Base-by-base conservation (phyloP, 2,888 invertebrate species). In the Eupithecia subumbrata region DNA sequence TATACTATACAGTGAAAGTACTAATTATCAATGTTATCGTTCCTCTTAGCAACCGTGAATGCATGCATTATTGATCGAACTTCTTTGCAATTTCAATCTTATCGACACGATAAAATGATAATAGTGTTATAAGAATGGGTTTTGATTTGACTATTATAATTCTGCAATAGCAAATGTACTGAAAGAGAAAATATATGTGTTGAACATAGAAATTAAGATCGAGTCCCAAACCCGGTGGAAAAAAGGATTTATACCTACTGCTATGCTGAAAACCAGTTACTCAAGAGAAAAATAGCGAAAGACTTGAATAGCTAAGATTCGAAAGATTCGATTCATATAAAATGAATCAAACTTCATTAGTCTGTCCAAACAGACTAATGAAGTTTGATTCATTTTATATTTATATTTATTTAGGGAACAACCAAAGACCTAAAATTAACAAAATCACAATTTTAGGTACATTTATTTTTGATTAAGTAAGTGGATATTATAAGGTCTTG, bases 21-120 rank as follows among this genome's bases (percentile, higher is more conserved):
- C 7, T 7, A 60, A 60, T 60, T 25, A 60, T 25, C 60, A 60
- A 14, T 60, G 5, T 25, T 60, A 25, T 60, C 25, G 25, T 60
- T 66, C 66, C 40, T 40, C 43, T 66, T 56, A 43, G 60, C 63
- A 63, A 75, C 68, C 14, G 30, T 48, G 68, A 63, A 60, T 72
- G 71, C 71, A 72, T 66, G 71, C 71, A 72, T 66, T 67, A 73
- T 69, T 25, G 60, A 76, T 77, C 43, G 71, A 69, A 14, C 67
- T 72, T 25, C 60, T 74, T 78, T 69, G 71, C 72, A 74, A 69
- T 73, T 72, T 72, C 73, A 25, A 76, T 73, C 52, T 76, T 75
- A 75, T 76, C 71, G 18, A 22, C 25, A 14, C 30, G 78, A 79
- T 79, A 71, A 75, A 12, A 22, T 60, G 71, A 75, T 74, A 69